Conservation (phyloP, 2,797 vertebrate species). For the Apodemus agrarius region DNA sequence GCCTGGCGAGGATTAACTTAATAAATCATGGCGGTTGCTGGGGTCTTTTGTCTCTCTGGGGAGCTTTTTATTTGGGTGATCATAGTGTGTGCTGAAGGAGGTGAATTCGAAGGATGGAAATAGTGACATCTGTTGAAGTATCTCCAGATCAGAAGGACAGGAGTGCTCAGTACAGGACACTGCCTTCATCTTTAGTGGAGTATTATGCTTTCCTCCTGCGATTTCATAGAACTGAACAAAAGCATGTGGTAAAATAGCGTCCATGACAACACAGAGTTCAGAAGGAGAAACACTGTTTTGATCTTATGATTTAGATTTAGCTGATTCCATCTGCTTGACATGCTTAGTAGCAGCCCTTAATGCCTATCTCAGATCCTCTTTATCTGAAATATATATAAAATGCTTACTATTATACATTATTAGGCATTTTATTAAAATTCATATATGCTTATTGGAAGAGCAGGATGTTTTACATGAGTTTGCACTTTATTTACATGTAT, state of each 20-base stretch:
- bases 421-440: not conserved
- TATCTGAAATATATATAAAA: not conserved
- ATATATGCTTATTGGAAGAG: not conserved
- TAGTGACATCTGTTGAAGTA: not conserved
- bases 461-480: not conserved
- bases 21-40: not conserved
- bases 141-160: not conserved
- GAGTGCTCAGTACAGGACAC: not conserved
- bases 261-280: not conserved
- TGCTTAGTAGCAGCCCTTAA: not conserved
- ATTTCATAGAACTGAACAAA: not conserved
- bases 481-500: not conserved
- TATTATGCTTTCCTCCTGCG: not conserved
- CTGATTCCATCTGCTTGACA: not conserved
- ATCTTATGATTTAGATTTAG: not conserved
- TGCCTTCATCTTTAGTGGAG: not conserved
- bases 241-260: not conserved
- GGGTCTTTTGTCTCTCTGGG: not conserved
- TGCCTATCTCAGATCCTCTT: not conserved
- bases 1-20: not conserved
- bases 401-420: not conserved
- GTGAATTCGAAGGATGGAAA: not conserved
- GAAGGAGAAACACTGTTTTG: not conserved
- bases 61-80: not conserved
- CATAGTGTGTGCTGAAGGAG: not conserved